Evolutionary conservation across 2,113 vertebrate genomes (phyloP), one percentile per base, ranked within the genome.

Genomic region (Megaptera novaeangliae): DNA sequence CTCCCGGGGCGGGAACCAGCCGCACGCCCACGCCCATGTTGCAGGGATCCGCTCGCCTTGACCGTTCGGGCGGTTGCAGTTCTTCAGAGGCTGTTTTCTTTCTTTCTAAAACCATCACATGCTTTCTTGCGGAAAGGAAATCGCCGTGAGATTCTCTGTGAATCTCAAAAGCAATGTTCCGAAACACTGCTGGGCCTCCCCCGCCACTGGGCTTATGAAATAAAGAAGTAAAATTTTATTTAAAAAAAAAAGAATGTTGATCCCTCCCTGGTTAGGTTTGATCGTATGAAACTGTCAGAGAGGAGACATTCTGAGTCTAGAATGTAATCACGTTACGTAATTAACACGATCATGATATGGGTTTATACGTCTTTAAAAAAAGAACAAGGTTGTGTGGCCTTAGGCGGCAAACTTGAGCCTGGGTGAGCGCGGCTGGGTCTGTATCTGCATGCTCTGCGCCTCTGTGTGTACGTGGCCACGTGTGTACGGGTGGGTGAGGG

Each of bases 61-160:
- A 75, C 34, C 68, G 11, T 10, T 10, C 11, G 39, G 36, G 49
- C n/a, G 5, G 21, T 29, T 46, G 29, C 10, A 12, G 23, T 13
- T 21, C 59, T 55, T 31, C 11, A 12, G 4, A 14, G 49, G 15
- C 41, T 34, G 17, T 18, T 77, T 81, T 31, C 44, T 92, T 41
- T 72, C 63, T 81, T 74, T 95, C 74, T 41, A 39, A 71, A 88
- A 55, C 4, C 12, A 0, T 44, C 74, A 78, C 77, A 9, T 17
- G 61, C 13, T 91, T 86, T 91, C 61, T 87, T 74, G 78, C 57
- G 44, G 78, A 74, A 36, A 68, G 86, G 89, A 91, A 89, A 27
- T 52, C 74, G 0, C 6, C 3, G 14, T 21, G 71, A 88, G 68
- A 31, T 36, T 87, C 41, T 85, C 36, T 66, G 74, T 55, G 41